phyloP scores from a whole-genome alignment of 2,113 vertebrate species.

The Bostrychus sinensis region DNA sequence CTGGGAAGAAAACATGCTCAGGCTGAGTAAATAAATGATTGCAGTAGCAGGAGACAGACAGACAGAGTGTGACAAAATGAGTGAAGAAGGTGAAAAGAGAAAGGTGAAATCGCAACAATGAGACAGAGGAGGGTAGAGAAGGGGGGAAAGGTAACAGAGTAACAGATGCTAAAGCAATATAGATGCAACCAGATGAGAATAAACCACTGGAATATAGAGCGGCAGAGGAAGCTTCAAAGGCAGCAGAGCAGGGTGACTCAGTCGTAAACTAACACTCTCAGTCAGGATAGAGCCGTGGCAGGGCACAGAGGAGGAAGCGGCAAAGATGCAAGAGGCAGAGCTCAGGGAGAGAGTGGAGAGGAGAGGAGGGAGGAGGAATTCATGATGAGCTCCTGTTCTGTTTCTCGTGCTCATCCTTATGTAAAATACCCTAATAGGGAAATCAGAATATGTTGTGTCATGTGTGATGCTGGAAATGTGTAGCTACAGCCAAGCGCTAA shows the following conservation, averaged over 20 bases:
- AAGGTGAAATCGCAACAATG: slow-evolving; percentile 42
- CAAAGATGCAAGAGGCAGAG: slow-evolving; percentile 12
- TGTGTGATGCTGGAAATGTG: slow-evolving; percentile 45
- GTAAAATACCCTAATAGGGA: slow-evolving; percentile 36
- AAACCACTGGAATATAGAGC: slow-evolving; percentile 36
- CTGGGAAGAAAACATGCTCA: slow-evolving; percentile 38
- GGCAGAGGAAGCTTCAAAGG: slow-evolving; percentile 51
- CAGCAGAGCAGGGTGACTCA: slow-evolving; percentile 69
- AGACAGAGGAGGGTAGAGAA: slow-evolving; percentile 8
- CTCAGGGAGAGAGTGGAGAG: slow-evolving; percentile 24
- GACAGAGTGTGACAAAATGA: slow-evolving; percentile 21
- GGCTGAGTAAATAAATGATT: slow-evolving; percentile 67
- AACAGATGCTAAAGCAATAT: slow-evolving; percentile 1
- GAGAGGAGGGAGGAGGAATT: slow-evolving; percentile 49
- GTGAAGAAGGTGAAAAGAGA: slow-evolving; percentile 4
- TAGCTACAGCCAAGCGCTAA: slow-evolving; percentile 30
- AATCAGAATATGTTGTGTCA: slow-evolving; percentile 37
- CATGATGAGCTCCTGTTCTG: slow-evolving; percentile 40
- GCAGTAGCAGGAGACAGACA: slow-evolving; percentile 56
- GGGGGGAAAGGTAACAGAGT: slow-evolving; percentile 5
- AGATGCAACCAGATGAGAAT: slow-evolving; percentile 4
- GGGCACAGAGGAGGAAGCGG: slow-evolving; percentile 28
- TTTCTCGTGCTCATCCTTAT: slow-evolving; percentile 16
- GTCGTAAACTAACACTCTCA: slow-evolving; percentile 67
- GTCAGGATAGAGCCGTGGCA: slow-evolving; percentile 60